A percentile compares a stretch with the other conserved stretches of the same genome.
Conservation (phyloP, 2,888 invertebrate genomes). For the Caenorhabditis sp. region DNA sequence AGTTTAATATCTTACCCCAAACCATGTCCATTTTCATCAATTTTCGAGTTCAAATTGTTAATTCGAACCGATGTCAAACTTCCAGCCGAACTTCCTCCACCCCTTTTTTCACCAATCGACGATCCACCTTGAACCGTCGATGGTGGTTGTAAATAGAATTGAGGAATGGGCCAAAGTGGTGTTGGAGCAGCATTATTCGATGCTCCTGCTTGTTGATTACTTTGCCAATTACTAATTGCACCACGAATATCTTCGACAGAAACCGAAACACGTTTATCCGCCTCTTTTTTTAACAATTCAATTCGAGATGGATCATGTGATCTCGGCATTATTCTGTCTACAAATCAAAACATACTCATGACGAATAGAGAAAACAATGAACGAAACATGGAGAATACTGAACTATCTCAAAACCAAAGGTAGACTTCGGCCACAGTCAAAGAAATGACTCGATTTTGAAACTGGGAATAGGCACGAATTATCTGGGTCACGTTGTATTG, state of each 20-base stretch:
- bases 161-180: slow-evolving; percentile 41
- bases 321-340: slow-evolving; percentile 35
- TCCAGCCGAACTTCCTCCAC: slow-evolving; percentile 3
- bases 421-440: too few species aligned
- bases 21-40: slow-evolving; percentile 12
- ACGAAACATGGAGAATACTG: neutral
- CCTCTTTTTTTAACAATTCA: slow-evolving; percentile 30
- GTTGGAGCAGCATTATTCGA: neutral
- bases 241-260: slow-evolving; percentile 50
- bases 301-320: slow-evolving; percentile 39
- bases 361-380: neutral
- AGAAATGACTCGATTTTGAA: too few species aligned
- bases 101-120: slow-evolving; percentile 4
- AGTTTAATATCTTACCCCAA: slow-evolving; percentile 18
- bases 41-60: neutral
- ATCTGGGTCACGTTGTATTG: too few species aligned
- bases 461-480: too few species aligned
- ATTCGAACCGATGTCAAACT: neutral
- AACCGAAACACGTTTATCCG: slow-evolving; percentile 45
- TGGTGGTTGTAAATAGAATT: slow-evolving; percentile 47
- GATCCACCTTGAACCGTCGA: slow-evolving; percentile 12
- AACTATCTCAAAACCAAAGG: too few species aligned
- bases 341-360: neutral
- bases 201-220: neutral
- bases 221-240: slow-evolving; percentile 11